Base-by-base conservation (phyloP, 2,113 vertebrate species). In the Gambusia holbrooki region DNA sequence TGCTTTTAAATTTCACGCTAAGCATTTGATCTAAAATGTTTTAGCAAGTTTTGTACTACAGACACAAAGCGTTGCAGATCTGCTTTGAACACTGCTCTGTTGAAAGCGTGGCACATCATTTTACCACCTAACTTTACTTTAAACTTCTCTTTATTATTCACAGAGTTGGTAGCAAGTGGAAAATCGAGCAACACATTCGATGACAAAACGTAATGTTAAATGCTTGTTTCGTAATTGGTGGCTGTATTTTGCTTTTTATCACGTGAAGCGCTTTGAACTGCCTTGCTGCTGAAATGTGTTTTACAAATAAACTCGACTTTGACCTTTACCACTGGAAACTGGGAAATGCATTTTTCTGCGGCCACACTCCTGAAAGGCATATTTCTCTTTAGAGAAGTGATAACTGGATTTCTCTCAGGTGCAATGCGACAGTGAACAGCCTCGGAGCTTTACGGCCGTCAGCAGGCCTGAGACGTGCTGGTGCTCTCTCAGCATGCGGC, bases 391-490 rank as follows among this genome's bases (percentile, higher is more conserved):
- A 5, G 71, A 86, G 64, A 70, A 66, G 12, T 8, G 3, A 3
- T 29, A 28, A 60, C 51, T 62, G 35, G 82, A 79, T 69, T 77
- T 35, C 69, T 72, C 0, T 0, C 2, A 61, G 28, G 15, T 69
- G 15, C 66, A 51, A 77, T 40, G 27, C 22, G n/a, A 83, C 48
- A 67, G 77, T 86, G 82, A 90, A 87, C 90, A 84, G 58, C 60
- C 64, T 74, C 42, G 70, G 63, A 40, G 72, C 80, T 88, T 84
- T 87, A 83, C 30, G 35, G 67, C 71, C 72, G 51, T 17, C 73
- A 73, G 69, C 65, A 69, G 83, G 74, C 27, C 63, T 71, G 71
- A 32, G 79, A 74, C 51, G 45, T 79, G 82, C 1, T 2, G 77
- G 72, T 1, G 3, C 76, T 81, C 74, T 67, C 77, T 78, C 85